Base-by-base conservation (phyloP, 2,797 vertebrate genomes). In the Enteromius treurensis region DNA sequence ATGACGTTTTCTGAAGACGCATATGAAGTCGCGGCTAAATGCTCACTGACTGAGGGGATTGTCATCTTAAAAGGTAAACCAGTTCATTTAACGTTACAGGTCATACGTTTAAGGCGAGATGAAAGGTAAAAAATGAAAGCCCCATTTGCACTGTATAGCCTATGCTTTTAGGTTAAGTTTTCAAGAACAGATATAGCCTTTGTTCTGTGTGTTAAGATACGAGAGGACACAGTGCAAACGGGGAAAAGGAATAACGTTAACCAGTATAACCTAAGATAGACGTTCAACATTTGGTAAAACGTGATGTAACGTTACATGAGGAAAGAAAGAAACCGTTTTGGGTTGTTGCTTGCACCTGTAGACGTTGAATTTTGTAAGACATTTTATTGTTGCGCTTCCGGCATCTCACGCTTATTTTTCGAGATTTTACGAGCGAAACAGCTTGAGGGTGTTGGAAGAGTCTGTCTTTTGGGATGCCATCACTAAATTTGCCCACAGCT, bases 31-130 rank as follows among this genome's bases (percentile, higher is more conserved):
- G 26, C 14, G 32, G 19, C 55, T 71, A 64, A 77, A 77, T 47
- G 75, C 71, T 60, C 29, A 42, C 64, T 69, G 40, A 84, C 70
- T 70, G 65, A 67, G 55, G 51, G 77, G 58, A 83, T 23, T 37
- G 14, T 77, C 84, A 60, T 71, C 32, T 79, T 42, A 45, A 73
- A 84, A 86, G 86, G 86, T 89, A 87, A 79, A 79, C 11, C 60
- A 3, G 17, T 15, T 29, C 34, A 34, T 13, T 23, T 40, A 40
- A 40, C 37, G 37, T 7, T 34, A 62, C 55, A 10, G 37, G 47
- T 37, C n/a, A 29, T 21, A 23, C n/a, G 58, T 64, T 82, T 67
- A 23, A 65, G 19, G 42, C 13, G 21, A 11, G 40, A 55, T 45
- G 8, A 64, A 62, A 81, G 19, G 21, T 73, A 45, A 9, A 42